These are phyloP conservation scores for Uloborus diversus DNA, from an alignment of 1,140 invertebrate species.

Conservation along the genomic window DNA sequence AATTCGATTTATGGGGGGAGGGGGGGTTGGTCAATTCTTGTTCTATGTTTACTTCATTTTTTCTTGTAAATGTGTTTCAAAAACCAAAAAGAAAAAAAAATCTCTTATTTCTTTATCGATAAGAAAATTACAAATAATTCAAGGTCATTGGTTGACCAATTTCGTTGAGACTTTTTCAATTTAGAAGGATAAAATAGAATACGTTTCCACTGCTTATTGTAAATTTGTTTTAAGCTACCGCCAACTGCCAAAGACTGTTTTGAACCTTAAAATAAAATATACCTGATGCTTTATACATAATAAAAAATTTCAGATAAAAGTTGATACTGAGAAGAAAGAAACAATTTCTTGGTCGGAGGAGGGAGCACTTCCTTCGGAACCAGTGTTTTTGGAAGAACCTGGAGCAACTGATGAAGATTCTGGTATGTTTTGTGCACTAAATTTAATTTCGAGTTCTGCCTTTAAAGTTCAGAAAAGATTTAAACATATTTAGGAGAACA, in stretches of 20 bases:
- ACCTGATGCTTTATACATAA: not conserved
- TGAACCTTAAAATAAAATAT: not conserved
- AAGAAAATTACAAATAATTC: not conserved
- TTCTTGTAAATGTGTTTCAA: too few species aligned
- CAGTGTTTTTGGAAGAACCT: constrained; percentile 81
- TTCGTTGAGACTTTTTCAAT: not conserved
- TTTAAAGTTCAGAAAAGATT: not conserved
- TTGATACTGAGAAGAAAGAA: constrained; percentile 67
- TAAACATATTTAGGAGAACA: not conserved
- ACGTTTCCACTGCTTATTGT: not conserved
- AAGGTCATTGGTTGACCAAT: not conserved
- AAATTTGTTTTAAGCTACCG: not conserved
- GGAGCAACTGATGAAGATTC: constrained; percentile 68
- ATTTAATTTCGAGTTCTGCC: not conserved
- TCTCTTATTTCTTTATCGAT: too few species aligned
- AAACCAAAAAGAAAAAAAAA: too few species aligned
- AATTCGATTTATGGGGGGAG: too few species aligned
- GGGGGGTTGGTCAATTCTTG: too few species aligned
- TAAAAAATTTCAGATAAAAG: constrained; percentile 59
- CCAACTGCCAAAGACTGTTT: too few species aligned
- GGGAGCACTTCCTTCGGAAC: constrained; percentile 84
- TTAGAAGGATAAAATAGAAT: not conserved
- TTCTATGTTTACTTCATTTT: too few species aligned
- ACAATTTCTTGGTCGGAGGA: constrained; percentile 77
- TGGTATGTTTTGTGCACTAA: not conserved